Base-by-base conservation (phyloP, 2,113 vertebrate genomes). In the Lycaon pictus region DNA sequence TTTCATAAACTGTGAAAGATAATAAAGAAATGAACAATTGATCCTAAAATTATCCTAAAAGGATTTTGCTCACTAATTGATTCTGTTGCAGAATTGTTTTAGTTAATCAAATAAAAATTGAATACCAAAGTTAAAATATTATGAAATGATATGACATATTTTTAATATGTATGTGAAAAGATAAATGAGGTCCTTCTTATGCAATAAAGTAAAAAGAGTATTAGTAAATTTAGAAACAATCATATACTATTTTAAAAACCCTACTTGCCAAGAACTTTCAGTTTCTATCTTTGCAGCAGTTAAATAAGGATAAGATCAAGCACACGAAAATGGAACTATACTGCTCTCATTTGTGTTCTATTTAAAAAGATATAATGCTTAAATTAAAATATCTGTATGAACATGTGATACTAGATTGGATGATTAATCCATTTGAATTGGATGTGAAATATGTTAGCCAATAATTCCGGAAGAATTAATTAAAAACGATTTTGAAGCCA, bases 401-500 rank as follows among this genome's bases (percentile, higher is more conserved):
- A 95, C 72, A 71, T 86, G 67, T 25, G 96, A 55, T 93, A 93
- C 53, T 93, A 98, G 29, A 89, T 89, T 91, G 37, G 72, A 74
- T 97, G 92, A 97, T 96, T 95, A 87, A 92, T 92, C 65, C 29
- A 87, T 90, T 96, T 96, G 72, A 97, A 95, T 62, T 96, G 72
- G 25, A 80, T 89, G 22, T 95, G 62, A 97, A 95, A 94, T 82
- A 95, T 88, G 51, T 95, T 87, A 92, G 51, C 77, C 77, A 92
- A 91, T 92, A 95, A 97, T 91, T 96, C 67, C 56, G 51, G 67
- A 94, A 53, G 76, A 93, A 91, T 97, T 97, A 92, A 96, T 95
- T 97, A 79, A 97, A 94, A 88, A 84, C 96, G 60, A 96, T 95
- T 97, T 96, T 87, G 51, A 97, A 86, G 53, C 82, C 87, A 93